Conservation (phyloP, 2,113 vertebrate genomes). For the Pteronura brasiliensis region DNA sequence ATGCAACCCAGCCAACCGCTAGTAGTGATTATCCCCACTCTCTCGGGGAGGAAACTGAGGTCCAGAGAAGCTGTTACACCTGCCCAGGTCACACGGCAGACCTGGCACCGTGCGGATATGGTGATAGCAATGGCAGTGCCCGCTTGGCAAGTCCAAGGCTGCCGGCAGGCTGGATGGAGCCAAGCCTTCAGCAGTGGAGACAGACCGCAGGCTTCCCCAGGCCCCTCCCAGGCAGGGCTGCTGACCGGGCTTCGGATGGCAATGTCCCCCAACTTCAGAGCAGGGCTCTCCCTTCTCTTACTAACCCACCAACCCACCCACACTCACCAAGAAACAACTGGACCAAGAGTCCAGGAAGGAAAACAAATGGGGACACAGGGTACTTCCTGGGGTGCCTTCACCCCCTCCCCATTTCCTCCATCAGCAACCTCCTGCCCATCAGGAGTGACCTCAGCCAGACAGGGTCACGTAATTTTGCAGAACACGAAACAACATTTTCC, state of each 20-base stretch:
- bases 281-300: background rate
- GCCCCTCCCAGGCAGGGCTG: background rate
- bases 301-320: background rate
- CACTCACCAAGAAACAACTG: background rate
- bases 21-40: background rate
- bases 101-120: background rate
- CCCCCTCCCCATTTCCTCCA: background rate
- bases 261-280: too few relatives aligned
- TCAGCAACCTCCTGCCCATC: background rate
- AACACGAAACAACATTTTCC: background rate
- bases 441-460: slow-evolving; percentile 3
- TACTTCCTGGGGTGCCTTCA: background rate
- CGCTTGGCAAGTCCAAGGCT: background rate
- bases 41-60: background rate
- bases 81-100: background rate
- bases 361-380: background rate
- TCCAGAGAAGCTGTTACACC: background rate
- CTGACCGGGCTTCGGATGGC: background rate
- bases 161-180: background rate
- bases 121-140: background rate
- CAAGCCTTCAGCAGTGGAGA: fast-evolving
- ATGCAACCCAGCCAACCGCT: fast-evolving
- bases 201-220: background rate
- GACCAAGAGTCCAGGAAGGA: background rate
- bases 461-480: background rate